Evolutionary conservation across 92 coral and sea anemone genomes (phyloP).

Genomic region (Actinernus sp.): DNA sequence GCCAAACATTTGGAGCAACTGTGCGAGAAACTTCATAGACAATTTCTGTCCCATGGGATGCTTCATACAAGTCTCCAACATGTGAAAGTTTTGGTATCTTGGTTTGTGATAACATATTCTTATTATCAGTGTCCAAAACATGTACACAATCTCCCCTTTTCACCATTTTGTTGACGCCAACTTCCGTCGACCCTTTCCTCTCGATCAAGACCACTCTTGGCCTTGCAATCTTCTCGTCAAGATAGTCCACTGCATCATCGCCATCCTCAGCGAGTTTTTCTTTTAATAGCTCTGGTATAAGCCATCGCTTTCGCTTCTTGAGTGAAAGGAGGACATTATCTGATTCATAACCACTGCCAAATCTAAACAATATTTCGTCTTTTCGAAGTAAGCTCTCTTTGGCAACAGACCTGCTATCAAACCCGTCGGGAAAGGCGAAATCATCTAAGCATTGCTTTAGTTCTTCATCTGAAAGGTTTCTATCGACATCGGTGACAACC

Average conservation of each 20-base stretch:
- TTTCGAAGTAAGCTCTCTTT: slow-evolving; percentile 22
- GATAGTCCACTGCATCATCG: slow-evolving; percentile 20
- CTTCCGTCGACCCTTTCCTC: neutral
- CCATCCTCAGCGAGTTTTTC: slow-evolving; percentile 29
- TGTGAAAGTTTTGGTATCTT: slow-evolving; percentile 46
- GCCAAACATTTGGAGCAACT: slow-evolving; percentile 37
- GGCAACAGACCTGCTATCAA: slow-evolving; percentile 22
- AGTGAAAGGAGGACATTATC: slow-evolving; percentile 47
- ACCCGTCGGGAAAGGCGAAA: slow-evolving; percentile 33
- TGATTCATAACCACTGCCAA: slow-evolving; percentile 13
- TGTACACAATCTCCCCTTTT: slow-evolving; percentile 40
- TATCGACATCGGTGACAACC: slow-evolving; percentile 11
- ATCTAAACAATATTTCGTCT: slow-evolving; percentile 3
- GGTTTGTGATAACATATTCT: neutral
- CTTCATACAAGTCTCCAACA: slow-evolving; percentile 49
- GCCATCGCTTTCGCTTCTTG: slow-evolving; percentile 78
- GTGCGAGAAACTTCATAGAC: slow-evolving; percentile 44
- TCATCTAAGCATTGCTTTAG: slow-evolving; percentile 20
- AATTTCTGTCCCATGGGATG: slow-evolving; percentile 25
- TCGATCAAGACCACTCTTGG: slow-evolving; percentile 35
- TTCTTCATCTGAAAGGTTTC: slow-evolving; percentile 20
- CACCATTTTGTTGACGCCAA: slow-evolving; percentile 1
- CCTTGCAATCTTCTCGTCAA: neutral
- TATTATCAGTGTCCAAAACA: slow-evolving; percentile 27
- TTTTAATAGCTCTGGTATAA: slow-evolving; percentile 43